Percentiles rank a stretch among this genome's conserved stretches.
phyloP scores from a whole-genome alignment of 2,797 vertebrate genomes.

The Dicrostonyx torquatus region DNA sequence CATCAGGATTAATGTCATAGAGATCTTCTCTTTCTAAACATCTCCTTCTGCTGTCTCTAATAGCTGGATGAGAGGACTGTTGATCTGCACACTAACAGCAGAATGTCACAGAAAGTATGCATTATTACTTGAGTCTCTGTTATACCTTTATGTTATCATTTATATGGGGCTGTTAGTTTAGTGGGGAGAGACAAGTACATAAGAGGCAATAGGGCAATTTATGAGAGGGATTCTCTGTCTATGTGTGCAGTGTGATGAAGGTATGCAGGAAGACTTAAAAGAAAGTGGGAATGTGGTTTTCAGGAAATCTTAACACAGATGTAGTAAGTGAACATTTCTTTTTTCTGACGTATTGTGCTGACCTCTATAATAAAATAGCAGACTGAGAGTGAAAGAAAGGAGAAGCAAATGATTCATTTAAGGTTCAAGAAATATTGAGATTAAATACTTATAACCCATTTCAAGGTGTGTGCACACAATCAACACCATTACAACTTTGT shows the following conservation, averaged over 20 bases:
- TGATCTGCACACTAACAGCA: accelerated
- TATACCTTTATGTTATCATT: neutral
- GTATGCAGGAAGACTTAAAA: neutral
- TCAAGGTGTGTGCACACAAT: neutral
- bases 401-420: neutral
- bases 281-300: neutral
- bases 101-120: accelerated
- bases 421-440: neutral
- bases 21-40: neutral
- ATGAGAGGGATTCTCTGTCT: neutral
- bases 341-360: neutral
- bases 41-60: neutral
- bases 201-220: accelerated
- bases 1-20: neutral
- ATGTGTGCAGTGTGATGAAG: neutral
- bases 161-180: neutral
- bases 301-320: neutral
- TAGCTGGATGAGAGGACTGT: neutral
- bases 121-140: neutral
- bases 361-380: neutral
- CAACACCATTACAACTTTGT: neutral
- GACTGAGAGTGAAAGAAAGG: neutral
- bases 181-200: neutral
- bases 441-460: neutral
- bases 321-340: neutral